Conservation (phyloP, 2,888 invertebrate genomes). For the Papilio demoleus region DNA sequence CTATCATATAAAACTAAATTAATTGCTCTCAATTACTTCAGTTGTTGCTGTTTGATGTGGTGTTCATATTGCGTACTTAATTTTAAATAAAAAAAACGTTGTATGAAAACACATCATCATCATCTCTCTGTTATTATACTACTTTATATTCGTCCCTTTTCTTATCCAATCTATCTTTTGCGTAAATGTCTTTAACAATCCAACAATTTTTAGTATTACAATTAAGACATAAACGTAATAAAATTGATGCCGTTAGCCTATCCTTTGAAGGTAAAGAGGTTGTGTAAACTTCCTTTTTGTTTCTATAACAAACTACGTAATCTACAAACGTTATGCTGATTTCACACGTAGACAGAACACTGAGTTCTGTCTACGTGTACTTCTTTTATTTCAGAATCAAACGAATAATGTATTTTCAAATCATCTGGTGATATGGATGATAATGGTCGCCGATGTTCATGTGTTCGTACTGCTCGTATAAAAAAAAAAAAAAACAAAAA, state of each 20-base stretch:
- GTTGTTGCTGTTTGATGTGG: neutral
- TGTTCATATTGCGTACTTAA: neutral
- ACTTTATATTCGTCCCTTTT: no score
- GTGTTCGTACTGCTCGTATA: no score
- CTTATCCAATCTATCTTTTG: no score
- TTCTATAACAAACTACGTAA: conserved; percentile 14
- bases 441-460: no score
- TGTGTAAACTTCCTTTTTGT: conserved; percentile 20
- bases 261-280: conserved; percentile 17
- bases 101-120: neutral
- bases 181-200: neutral
- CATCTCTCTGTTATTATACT: no score
- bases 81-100: neutral
- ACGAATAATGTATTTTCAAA: no score
- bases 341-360: neutral
- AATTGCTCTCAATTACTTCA: neutral
- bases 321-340: neutral
- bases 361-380: neutral
- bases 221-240: neutral
- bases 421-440: no score
- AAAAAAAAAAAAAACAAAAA: no score
- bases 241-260: neutral
- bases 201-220: neutral
- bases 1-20: neutral
- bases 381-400: neutral